Base-by-base conservation (phyloP, 2,797 vertebrate species). In the Todus mexicanus region DNA sequence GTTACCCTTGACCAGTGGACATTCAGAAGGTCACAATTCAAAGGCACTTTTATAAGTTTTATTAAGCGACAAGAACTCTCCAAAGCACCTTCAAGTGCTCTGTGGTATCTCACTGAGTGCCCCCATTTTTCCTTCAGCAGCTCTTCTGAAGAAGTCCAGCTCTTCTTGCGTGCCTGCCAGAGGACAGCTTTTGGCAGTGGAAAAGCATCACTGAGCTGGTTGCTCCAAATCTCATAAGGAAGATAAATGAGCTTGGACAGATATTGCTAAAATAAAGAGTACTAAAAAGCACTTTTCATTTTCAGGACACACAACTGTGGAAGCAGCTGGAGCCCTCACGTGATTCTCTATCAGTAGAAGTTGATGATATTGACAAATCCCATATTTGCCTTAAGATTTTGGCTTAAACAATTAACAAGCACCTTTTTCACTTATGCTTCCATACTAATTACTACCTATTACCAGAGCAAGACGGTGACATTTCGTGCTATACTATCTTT, bases 1-100 rank as follows among this genome's bases (percentile, higher is more conserved):
- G 50, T 64, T 78, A 78, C 73, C 73, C 76, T 77, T 87, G 76
- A 85, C 61, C 43, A 75, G 9, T 23, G 40, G 45, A 45, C 59
- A 60, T 83, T 40, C 63, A 75, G 35, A 77, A 95, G 76, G 89
- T 72, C 84, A 75, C 56, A 92, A 89, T 61, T 75, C 92, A 90
- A 90, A 89, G 33, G 54, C 26, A 59, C 63, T 66, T 92, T 2
- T n/a, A 1, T 25, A 83, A 51, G 22, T 66, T 75, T 76, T 81
- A 47, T 40, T 64, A 61, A 57, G 40, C 16, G 77, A 19, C 29
- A 72, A 63, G 54, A 85, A 59, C 16, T 80, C 47, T 50, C 35
- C 59, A 73, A 19, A 51, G 43, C 65, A 87, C 57, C 43, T 70
- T 74, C 47, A 66, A 72, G 42, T 25, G 84, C 38, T 75, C 20